Base-by-base conservation (phyloP, 2,888 invertebrate species). In the Ophraella communa region DNA sequence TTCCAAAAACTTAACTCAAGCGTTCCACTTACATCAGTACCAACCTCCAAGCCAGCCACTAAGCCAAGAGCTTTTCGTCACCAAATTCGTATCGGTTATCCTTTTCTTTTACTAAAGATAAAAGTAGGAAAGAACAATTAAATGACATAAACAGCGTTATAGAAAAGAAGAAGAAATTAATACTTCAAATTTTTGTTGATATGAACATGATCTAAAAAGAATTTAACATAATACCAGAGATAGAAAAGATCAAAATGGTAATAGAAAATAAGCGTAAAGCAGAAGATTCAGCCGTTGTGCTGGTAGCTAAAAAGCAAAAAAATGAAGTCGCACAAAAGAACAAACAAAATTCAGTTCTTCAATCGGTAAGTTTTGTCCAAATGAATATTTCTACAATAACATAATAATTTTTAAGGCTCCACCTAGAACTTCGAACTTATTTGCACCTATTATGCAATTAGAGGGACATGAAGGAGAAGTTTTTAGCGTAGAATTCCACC, bases 401-500 rank as follows among this genome's bases (percentile, higher is more conserved):
- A 27, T 11, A 42, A 59, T 63, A 3, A 57, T 65, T 65, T 76
- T 79, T 51, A 70, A 89, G 84, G 86, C 90, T 74, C 89, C 91
- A 27, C 88, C 89, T 39, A 85, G 98, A 66, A 95, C 96, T 10
- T 97, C 97, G 0, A 92, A 89, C 72, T 85, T 99, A 1, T 87
- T 91, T 79, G 91, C 96, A 0, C 97, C 98, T 0, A 98, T 98
- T 62, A 98, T 98, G 96, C 84, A 95, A 39, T 83, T 99, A 56
- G 94, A 96, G 78, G 99, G 98, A 0, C 99, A 99, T 79, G 94
- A 95, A 79, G 98, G 97, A 8, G 99, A 99, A 82, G 91, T 99
- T 74, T 97, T 95, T 80, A 88, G 92, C 2, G 86, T 92, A 5
- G 93, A 94, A 81, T 99, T 99, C 81, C 96, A 98, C 79, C 97